Conservation (phyloP, 2,888 invertebrate species). For the Amphipoea lucens region DNA sequence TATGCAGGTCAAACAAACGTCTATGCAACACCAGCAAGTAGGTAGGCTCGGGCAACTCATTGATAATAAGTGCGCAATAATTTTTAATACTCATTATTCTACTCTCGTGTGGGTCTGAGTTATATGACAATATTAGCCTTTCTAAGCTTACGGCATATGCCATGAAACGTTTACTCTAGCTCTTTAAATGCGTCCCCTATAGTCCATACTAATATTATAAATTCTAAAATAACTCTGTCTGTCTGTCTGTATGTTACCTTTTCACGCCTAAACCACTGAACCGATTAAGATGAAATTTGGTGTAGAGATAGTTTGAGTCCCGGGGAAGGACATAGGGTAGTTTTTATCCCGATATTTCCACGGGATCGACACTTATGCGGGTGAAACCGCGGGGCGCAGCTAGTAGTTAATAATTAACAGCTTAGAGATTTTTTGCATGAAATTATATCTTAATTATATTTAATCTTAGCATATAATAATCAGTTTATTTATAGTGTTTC, state of each 20-base stretch:
- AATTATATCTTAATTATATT: not conserved
- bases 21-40: constrained; percentile 2
- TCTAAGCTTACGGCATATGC: constrained; percentile 20
- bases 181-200: too few species aligned
- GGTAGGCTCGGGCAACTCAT: constrained; percentile 26
- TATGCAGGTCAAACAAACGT: constrained; percentile 38
- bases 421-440: not conserved
- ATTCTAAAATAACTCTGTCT: too few species aligned
- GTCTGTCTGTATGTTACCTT: too few species aligned
- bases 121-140: constrained; percentile 35
- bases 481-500: not conserved
- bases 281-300: too few species aligned
- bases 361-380: too few species aligned
- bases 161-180: not conserved
- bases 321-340: too few species aligned
- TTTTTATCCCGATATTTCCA: too few species aligned
- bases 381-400: too few species aligned
- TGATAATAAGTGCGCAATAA: constrained; percentile 45
- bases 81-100: constrained; percentile 47
- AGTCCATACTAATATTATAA: too few species aligned
- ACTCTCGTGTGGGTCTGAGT: constrained; percentile 6
- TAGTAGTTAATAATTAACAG: too few species aligned
- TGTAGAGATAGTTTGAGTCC: too few species aligned
- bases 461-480: not conserved
- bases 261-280: too few species aligned